Conservation (phyloP, 2,797 vertebrate species). For the Lacerta viridis region DNA sequence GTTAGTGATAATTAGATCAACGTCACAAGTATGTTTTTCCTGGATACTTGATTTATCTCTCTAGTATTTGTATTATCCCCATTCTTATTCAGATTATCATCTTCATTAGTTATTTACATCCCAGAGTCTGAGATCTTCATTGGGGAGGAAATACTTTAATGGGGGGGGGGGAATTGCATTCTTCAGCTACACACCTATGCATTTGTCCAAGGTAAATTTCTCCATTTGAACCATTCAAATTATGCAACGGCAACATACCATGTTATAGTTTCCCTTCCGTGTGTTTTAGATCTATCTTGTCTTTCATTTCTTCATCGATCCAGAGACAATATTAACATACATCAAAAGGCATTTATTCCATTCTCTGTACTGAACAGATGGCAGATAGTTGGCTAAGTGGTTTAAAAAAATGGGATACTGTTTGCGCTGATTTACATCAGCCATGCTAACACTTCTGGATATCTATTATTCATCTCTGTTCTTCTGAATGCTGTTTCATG, state of each 20-base stretch:
- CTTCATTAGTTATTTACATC: not conserved
- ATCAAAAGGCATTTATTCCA: slow-evolving; percentile 66
- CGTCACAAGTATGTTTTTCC: not conserved
- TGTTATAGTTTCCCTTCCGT: slow-evolving; percentile 49
- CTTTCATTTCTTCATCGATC: not conserved
- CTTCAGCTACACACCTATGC: not conserved
- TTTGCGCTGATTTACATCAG: slow-evolving; percentile 46
- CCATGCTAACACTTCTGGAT: slow-evolving; percentile 39
- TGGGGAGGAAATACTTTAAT: not conserved
- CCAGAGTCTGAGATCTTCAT: not conserved
- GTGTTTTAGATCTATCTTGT: not conserved
- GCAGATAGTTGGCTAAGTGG: slow-evolving; percentile 50
- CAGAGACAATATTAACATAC: slow-evolving; percentile 46
- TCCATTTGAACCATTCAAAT: not conserved
- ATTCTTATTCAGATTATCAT: not conserved
- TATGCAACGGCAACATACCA: slow-evolving; percentile 6
- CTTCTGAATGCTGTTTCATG: slow-evolving; percentile 40
- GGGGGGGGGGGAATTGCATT: not conserved
- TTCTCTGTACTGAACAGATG: slow-evolving; percentile 62
- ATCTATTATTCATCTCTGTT: slow-evolving; percentile 38
- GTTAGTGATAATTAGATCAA: not conserved
- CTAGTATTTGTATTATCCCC: not conserved
- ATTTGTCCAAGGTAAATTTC: not conserved
- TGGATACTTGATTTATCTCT: not conserved
- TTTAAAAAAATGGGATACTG: slow-evolving; percentile 43